Evolutionary conservation across 2,888 invertebrate genomes (phyloP), one percentile per base, ranked within the genome.

Genomic region (Scelioninae gen. 2): DNA sequence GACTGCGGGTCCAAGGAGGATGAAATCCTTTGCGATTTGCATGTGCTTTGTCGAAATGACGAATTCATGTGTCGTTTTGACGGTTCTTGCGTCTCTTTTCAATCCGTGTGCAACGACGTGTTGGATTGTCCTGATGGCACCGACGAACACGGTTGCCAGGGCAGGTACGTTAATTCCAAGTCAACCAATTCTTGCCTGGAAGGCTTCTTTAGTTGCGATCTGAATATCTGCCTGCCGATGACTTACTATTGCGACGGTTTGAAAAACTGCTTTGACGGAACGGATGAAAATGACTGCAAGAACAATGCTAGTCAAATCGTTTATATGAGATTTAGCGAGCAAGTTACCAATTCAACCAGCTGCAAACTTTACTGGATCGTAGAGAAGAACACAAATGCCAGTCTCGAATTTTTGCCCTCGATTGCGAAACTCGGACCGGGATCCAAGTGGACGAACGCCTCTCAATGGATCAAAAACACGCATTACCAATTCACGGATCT

Each of bases 261-360:
- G 7, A 86, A 87, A 33, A 92, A 95, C 79, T 95, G 95, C 81
- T 88, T 89, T 73, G 94, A 95, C 81, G 91, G 90, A 7, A 90
- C 89, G 43, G 95, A 96, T 81, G 95, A 96, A 83, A 81, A 82
- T 1, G 89, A 92, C 83, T 93, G 93, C 76, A 84, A 83, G 10
- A 87, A 88, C 22, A 88, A 85, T 28, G 82, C 87, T 76, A 86
- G 87, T 3, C 87, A 87, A 75, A 88, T 89, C 75, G 89, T 91
- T 9, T 89, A 90, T 50, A 89, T 94, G 84, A 90, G 90, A 6
- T 89, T 92, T 10, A 92, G 92, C 73, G 89, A 90, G 68, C 87
- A 90, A 0, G 88, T 90, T 0, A 89, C 91, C 41, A 92, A 91
- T 75, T 87, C 90, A 0, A 89, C 90, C 0, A 90, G 91, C 73